Evolutionary conservation across 2,888 invertebrate genomes (phyloP).

Genomic region (Thalpophila matura): DNA sequence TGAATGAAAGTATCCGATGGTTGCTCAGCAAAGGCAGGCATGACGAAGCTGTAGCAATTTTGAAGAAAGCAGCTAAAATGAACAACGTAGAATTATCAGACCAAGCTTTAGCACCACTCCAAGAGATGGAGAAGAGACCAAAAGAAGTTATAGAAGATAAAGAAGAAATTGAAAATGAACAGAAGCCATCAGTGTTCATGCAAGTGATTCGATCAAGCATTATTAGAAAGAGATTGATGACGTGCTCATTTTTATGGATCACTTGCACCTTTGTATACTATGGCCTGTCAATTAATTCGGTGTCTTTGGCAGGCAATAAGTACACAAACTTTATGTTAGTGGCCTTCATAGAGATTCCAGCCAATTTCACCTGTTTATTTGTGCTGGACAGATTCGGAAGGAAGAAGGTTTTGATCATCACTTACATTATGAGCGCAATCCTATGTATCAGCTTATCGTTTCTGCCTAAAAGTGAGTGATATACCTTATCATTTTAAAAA

Average conservation of each 20-base stretch:
- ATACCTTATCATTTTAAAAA: background rate
- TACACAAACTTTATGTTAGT: slow-evolving; percentile 94
- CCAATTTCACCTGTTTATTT: slow-evolving; percentile 92
- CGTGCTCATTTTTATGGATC: slow-evolving; percentile 94
- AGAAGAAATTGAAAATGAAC: slow-evolving; percentile 55
- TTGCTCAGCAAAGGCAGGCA: slow-evolving; percentile 92
- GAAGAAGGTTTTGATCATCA: slow-evolving; percentile 91
- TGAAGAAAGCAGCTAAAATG: slow-evolving; percentile 92
- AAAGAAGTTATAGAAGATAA: slow-evolving; percentile 42
- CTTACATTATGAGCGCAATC: slow-evolving; percentile 92
- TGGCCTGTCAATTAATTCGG: slow-evolving; percentile 95
- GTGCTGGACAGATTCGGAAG: slow-evolving; percentile 92
- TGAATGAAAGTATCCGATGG: slow-evolving; percentile 95
- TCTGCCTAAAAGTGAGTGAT: slow-evolving; percentile 88
- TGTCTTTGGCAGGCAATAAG: slow-evolving; percentile 93
- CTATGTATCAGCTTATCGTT: slow-evolving; percentile 92
- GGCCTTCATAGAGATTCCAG: slow-evolving; percentile 93
- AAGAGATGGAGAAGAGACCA: slow-evolving; percentile 69
- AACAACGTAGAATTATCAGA: slow-evolving; percentile 90
- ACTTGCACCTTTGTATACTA: slow-evolving; percentile 95
- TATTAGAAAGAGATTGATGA: slow-evolving; percentile 90
- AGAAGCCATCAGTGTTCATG: slow-evolving; percentile 71
- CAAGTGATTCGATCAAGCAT: slow-evolving; percentile 90
- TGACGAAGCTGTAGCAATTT: slow-evolving; percentile 91
- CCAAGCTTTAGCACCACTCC: slow-evolving; percentile 80